Conservation (phyloP, 2,797 vertebrate genomes). For the Gobionotothen gibberifrons region DNA sequence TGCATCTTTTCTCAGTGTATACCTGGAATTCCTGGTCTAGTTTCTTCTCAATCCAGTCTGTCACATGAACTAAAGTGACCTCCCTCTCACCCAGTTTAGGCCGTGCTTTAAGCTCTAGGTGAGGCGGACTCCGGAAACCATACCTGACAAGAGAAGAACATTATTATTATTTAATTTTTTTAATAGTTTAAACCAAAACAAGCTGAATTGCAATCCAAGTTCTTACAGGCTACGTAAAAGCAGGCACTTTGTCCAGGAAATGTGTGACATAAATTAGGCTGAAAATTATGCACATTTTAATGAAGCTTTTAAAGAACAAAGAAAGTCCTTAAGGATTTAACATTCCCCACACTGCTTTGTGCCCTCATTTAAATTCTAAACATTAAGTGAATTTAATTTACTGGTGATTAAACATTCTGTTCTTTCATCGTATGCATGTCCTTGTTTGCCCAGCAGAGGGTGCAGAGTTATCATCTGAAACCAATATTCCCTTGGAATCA, state of each 20-base stretch:
- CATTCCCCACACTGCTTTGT: slow-evolving; percentile 2
- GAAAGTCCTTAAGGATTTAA: slow-evolving; percentile 6
- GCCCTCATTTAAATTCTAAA: slow-evolving; percentile 5
- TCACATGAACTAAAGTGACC: slow-evolving; percentile 95
- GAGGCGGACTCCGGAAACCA: slow-evolving; percentile 94
- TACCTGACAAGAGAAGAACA: slow-evolving; percentile 85
- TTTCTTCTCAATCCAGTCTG: slow-evolving; percentile 99
- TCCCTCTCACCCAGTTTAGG: slow-evolving; percentile 98
- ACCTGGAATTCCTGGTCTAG: slow-evolving; percentile 99
- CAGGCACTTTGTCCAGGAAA: slow-evolving; percentile 6
- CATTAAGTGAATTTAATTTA: slow-evolving; percentile 3
- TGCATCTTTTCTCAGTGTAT: slow-evolving; percentile 14
- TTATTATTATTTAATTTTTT: not conserved
- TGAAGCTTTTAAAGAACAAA: not conserved
- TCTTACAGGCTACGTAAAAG: not conserved
- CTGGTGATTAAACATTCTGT: not conserved
- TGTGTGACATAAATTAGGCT: not conserved
- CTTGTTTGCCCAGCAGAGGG: slow-evolving; percentile 73
- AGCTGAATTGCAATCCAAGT: not conserved
- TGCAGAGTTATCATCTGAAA: slow-evolving; percentile 22
- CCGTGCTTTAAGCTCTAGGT: slow-evolving; percentile 94
- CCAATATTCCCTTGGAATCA: slow-evolving; percentile 4
- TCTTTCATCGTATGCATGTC: slow-evolving; percentile 5
- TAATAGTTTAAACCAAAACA: not conserved
- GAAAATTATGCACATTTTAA: not conserved